Conservation (phyloP, 64 coral and sea anemone genomes). For the Pocillopora verrucosa region DNA sequence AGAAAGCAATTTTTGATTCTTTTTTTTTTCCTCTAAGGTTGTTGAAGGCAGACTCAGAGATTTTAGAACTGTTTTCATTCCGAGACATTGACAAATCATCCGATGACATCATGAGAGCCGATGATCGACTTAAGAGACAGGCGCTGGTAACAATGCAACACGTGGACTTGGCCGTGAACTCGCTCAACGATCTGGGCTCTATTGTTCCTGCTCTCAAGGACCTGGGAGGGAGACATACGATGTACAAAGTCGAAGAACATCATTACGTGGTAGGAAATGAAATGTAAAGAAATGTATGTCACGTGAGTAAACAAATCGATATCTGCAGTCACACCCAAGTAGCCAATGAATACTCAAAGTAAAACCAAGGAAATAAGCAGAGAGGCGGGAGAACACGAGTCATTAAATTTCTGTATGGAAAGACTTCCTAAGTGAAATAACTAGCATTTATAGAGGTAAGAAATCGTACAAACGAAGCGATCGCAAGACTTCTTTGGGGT, state of each 20-base stretch:
- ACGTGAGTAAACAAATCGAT: no score
- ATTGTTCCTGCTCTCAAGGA: conserved; percentile 42
- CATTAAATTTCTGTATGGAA: no score
- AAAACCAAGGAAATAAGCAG: no score
- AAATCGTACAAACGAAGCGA: no score
- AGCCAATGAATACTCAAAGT: no score
- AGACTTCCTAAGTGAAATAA: no score
- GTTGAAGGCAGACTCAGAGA: conserved; percentile 29
- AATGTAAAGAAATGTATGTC: no score
- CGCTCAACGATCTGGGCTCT: conserved; percentile 32
- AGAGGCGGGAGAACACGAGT: no score
- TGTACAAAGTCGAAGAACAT: conserved; percentile 43
- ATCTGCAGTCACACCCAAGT: no score
- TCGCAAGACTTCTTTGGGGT: no score
- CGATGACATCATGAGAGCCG: conserved; percentile 16
- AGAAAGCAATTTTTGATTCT: not conserved
- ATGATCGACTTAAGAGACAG: conserved; percentile 28
- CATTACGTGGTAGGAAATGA: conserved; percentile 44
- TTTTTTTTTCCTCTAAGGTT: not conserved
- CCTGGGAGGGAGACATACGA: conserved; percentile 40
- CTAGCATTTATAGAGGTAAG: no score
- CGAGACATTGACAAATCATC: conserved; percentile 26
- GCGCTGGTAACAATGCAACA: conserved; percentile 33
- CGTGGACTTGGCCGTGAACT: conserved; percentile 35
- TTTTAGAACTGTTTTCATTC: conserved; percentile 47